Base-by-base conservation (phyloP, 2,113 vertebrate species). In the Gambusia affinis region DNA sequence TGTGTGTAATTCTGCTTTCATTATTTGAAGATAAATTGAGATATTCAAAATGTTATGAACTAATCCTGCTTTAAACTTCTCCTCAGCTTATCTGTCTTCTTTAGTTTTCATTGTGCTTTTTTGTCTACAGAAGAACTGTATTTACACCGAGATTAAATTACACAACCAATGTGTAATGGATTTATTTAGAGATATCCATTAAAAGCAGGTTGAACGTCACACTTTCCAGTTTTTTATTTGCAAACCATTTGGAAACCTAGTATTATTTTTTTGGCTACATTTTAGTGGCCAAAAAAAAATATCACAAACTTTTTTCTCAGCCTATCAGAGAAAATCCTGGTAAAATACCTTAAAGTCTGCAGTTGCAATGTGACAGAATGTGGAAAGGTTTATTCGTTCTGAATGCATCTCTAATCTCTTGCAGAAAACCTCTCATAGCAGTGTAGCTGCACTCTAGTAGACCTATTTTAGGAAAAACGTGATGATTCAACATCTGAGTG, bases 401-500 rank as follows among this genome's bases (percentile, higher is more conserved):
- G 24, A n/a, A 57, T 71, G 15, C 63, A 73, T 64, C 67, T 83
- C 31, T 33, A 14, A 33, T 85, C 72, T 54, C 51, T 65, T n/a
- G 35, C 64, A 68, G 81, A 57, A 17, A 7, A 35, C 30, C 11
- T 33, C 75, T 66, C 4, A 28, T 80, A 71, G 70, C 31, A 57
- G 60, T 67, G 60, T 30, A 78, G 76, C 73, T 82, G 61, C 57
- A 82, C 79, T 82, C 74, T 78, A 76, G 14, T 70, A 6, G 27
- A 68, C 84, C 73, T 89, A 91, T 91, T 91, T 91, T 87, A 74
- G 83, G 81, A 82, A 72, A 27, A 54, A 57, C 60, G 35, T 68
- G 51, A 54, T 90, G 88, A 92, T 86, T 90, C 86, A 88, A 80
- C 75, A 80, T 87, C 79, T 39, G 87, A 88, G 88, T 76, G 80